Base-by-base conservation (phyloP, 35 echinoderm and acorn worm genomes). In the Holothuria glaberrima region DNA sequence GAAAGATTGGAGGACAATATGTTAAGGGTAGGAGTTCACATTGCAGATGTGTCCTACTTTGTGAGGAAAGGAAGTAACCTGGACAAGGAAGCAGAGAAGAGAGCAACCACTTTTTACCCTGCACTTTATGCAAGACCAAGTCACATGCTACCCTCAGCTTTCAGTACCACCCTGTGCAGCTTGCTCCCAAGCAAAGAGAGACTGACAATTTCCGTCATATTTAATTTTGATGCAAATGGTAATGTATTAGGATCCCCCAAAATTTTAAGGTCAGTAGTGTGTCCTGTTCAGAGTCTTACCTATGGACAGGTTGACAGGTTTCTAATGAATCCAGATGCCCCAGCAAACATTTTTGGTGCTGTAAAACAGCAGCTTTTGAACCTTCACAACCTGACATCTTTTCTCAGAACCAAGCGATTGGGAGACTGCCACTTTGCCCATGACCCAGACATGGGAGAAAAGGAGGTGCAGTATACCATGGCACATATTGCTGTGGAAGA, bases 11-110 rank as follows among this genome's bases (percentile, higher is more conserved):
- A 58, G 1, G 81, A 94, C 18, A 59, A 89, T 56, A 24, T 12
- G 50, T 92, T 87, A 26, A 64, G 54, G 62, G 83, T 98, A 88
- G 96, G 93, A 10, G 65, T 98, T 34, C 96, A 98, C 88, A 98
- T 98, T 45, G 96, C 96, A 35, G 96, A 98, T 89, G 96, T 98
- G 7, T 87, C 90, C 25, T 98, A 90, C 90, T 98, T 98, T 71
- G 86, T 94, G 14, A 63, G 58, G 33, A 86, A 90, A 48, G 90
- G 74, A 36, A 80, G 81, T 71, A 32, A 71, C 16, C 63, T 98
- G 22, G 96, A 98, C 71, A 65, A 92, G 14, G 96, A 98, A 34
- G 96, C 93, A 21, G 17, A 69, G 48, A 83, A 87, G 33, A 86
- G 96, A 73, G 96, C 75, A 17, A 92, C 91, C 19, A 83, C 96